Evolutionary conservation across 2,888 invertebrate species (phyloP), one percentile per base, ranked within the genome.

Genomic region (Meteorus cinctellus): DNA sequence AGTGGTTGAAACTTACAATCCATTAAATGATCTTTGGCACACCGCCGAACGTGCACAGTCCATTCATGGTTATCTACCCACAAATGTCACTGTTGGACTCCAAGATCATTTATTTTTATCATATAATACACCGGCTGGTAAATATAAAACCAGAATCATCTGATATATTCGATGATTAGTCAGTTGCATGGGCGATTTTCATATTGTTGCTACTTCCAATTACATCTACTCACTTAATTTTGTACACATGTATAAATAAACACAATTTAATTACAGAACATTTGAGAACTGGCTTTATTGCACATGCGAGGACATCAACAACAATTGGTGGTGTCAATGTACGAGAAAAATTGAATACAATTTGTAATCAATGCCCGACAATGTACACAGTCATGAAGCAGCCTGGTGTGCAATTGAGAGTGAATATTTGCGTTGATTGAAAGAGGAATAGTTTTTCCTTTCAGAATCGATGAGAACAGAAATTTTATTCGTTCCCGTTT

Each of bases 21-120:
- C 94, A 0, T 89, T 95, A 12, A 89, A 92, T 0, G 92, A 93
- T 82, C 91, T 93, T 0, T 92, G 93, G 84, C 94, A 94, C 82
- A 92, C 92, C 10, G 93, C 93, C 1, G 91, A 93, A 29, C 91
- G 94, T n/a, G 93, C 93, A 77, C 93, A 94, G 83, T 94, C 94
- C 0, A 87, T 94, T 75, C 93, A 94, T 0, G 92, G 92, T 0
- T 94, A 94, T 81, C 84, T 94, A 4, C 94, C 94, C 0, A 91
- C 93, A 81, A 93, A 92, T 81, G 85, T 85, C 19, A 89, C 89
- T 2, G 80, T 89, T 75, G 89, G 89, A 60, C 74, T 87, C 45
- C 82, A 85, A 16, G 85, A 87, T 31, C 84, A 82, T 71, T 77
- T 87, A 24, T 88, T 86, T 76, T 83, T 89, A 68, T 86, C 87